These are phyloP conservation scores for Anastrepha ludens DNA, from an alignment of 1,140 invertebrate species.

Conservation along the genomic window DNA sequence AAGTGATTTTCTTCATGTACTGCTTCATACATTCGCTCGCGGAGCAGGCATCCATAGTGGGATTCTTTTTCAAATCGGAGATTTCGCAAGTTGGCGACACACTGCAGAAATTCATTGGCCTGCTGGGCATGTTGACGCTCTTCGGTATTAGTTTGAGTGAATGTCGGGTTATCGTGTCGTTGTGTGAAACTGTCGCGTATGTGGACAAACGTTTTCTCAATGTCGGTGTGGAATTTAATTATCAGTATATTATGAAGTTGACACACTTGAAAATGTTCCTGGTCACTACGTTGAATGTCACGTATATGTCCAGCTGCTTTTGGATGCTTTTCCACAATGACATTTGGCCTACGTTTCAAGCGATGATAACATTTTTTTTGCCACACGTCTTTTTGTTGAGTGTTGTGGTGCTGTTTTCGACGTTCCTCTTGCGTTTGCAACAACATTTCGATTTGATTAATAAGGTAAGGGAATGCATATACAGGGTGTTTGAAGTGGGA, in stretches of 20 bases:
- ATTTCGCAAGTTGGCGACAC: constrained; percentile 70
- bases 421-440: constrained; percentile 66
- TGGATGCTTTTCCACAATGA: constrained; percentile 66
- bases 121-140: constrained; percentile 67
- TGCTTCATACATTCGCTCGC: constrained; percentile 67
- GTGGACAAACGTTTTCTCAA: constrained; percentile 63
- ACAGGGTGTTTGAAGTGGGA: background rate
- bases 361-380: constrained; percentile 68
- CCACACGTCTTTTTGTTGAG: constrained; percentile 69
- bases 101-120: constrained; percentile 68
- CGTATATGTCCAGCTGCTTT: constrained; percentile 64
- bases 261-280: constrained; percentile 62
- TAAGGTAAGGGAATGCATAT: constrained; percentile 60
- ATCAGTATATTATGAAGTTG: constrained; percentile 65
- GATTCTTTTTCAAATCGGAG: constrained; percentile 70
- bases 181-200: constrained; percentile 63
- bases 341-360: constrained; percentile 66
- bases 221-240: constrained; percentile 67
- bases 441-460: constrained; percentile 68
- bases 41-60: constrained; percentile 69
- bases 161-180: constrained; percentile 59
- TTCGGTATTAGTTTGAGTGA: constrained; percentile 62
- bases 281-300: constrained; percentile 61
- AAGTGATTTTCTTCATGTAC: constrained; percentile 68
- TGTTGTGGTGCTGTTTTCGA: constrained; percentile 65